Conservation (phyloP, 2,888 invertebrate species). For the Penaeus monodon region DNA sequence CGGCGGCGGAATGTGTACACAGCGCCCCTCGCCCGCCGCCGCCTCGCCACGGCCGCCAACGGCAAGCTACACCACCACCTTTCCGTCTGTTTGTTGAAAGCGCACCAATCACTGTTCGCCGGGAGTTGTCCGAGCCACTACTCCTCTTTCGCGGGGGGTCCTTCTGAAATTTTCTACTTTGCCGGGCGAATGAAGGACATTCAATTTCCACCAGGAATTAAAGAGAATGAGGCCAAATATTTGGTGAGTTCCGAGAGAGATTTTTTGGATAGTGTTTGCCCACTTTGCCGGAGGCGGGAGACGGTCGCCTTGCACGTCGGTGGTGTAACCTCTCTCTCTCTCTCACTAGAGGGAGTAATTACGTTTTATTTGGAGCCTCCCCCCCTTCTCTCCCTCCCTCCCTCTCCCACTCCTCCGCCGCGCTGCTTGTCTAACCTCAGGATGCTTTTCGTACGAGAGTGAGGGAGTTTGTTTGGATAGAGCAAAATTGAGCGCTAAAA, state of each 20-base stretch:
- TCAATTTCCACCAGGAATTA: conserved; percentile 59
- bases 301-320: conserved; percentile 38
- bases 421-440: conserved; percentile 56
- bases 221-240: conserved; percentile 61
- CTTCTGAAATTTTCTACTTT: conserved; percentile 46
- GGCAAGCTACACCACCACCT: no score
- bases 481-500: conserved; percentile 61
- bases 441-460: conserved; percentile 55
- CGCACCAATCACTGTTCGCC: no score
- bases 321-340: conserved; percentile 25
- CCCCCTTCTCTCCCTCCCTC: conserved; percentile 39
- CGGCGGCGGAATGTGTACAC: no score
- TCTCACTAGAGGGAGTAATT: conserved; percentile 47
- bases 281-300: conserved; percentile 50
- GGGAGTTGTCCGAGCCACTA: no score
- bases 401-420: conserved; percentile 47
- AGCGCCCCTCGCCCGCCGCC: no score
- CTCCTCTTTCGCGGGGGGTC: no score
- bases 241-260: conserved; percentile 55
- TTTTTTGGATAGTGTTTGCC: conserved; percentile 50
- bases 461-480: conserved; percentile 58
- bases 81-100: no score
- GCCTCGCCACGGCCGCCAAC: no score
- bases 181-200: conserved; percentile 59
- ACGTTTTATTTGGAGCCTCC: conserved; percentile 56